phyloP scores from a whole-genome alignment of 2,888 invertebrate genomes.

The Melangyna quadrimaculata region DNA sequence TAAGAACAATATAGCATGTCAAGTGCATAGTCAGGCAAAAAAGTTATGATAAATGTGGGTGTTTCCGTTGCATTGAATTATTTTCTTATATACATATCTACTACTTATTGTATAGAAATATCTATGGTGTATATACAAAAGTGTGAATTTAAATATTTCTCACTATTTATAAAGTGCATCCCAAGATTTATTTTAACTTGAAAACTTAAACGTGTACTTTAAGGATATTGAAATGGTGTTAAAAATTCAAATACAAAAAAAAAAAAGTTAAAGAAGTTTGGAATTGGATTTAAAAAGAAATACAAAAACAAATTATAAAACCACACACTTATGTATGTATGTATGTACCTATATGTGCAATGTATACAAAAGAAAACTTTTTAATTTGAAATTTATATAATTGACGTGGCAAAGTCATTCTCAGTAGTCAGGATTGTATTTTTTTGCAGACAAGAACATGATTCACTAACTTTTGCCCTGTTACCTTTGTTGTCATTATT shows the following conservation, averaged over 20 bases:
- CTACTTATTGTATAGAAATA: not conserved
- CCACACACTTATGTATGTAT: too few relatives aligned
- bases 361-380: too few relatives aligned
- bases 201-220: not conserved
- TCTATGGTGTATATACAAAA: not conserved
- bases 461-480: slow-evolving; percentile 16
- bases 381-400: not conserved
- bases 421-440: not conserved
- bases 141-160: not conserved
- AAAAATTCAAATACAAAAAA: not conserved
- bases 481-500: slow-evolving; percentile 58
- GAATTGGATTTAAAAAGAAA: not conserved
- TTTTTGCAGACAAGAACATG: slow-evolving; percentile 9
- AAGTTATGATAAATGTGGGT: slow-evolving; percentile 70
- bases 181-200: not conserved
- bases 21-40: slow-evolving; percentile 66
- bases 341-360: too few relatives aligned
- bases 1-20: slow-evolving; percentile 67
- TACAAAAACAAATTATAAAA: not conserved
- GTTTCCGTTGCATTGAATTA: slow-evolving; percentile 58
- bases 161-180: not conserved
- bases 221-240: not conserved
- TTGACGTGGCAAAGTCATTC: not conserved
- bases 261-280: not conserved
- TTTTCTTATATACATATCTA: not conserved